Percentiles rank a stretch among this genome's conserved stretches.
Evolutionary conservation across 2,113 vertebrate species (phyloP).

Genomic region (Ceyx margarethae): DNA sequence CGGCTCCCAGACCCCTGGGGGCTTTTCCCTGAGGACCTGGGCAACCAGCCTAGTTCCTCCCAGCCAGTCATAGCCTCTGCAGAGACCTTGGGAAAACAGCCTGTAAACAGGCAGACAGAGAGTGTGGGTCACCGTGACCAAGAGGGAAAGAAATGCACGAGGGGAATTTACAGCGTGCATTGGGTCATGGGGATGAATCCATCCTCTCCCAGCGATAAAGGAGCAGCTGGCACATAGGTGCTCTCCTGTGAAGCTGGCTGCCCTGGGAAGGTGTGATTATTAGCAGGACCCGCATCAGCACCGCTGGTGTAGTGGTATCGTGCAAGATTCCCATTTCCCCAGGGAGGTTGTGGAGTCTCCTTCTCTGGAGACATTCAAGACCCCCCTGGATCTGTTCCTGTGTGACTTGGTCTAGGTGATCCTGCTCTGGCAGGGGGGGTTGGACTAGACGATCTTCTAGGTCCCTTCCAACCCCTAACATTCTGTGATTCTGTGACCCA

Average conservation of each 20-base stretch:
- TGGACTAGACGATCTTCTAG: too few relatives aligned
- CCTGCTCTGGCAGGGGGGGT: too few relatives aligned
- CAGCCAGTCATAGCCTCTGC: neutral
- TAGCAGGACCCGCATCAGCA: too few relatives aligned
- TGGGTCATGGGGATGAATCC: conserved; percentile 1
- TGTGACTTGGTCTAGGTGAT: too few relatives aligned
- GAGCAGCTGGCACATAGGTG: neutral
- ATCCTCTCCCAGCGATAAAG: neutral
- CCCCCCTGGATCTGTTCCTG: too few relatives aligned
- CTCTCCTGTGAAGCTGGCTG: neutral
- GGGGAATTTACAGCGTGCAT: neutral
- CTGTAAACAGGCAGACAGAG: conserved; percentile 44
- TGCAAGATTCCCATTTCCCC: too few relatives aligned
- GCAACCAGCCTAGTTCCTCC: conserved; percentile 2
- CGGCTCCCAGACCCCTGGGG: neutral
- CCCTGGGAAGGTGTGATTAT: neutral
- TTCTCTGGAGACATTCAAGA: too few relatives aligned
- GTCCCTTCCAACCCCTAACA: too few relatives aligned
- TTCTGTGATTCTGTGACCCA: neutral
- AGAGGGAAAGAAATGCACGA: conserved; percentile 13
- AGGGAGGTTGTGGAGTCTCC: too few relatives aligned
- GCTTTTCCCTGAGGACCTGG: conserved; percentile 1
- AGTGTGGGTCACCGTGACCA: conserved; percentile 44
- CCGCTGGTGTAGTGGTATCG: too few relatives aligned
- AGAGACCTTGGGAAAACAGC: conserved; percentile 34